Base-by-base conservation (phyloP, 2,113 vertebrate species). In the Nycticryphes semicollaris region DNA sequence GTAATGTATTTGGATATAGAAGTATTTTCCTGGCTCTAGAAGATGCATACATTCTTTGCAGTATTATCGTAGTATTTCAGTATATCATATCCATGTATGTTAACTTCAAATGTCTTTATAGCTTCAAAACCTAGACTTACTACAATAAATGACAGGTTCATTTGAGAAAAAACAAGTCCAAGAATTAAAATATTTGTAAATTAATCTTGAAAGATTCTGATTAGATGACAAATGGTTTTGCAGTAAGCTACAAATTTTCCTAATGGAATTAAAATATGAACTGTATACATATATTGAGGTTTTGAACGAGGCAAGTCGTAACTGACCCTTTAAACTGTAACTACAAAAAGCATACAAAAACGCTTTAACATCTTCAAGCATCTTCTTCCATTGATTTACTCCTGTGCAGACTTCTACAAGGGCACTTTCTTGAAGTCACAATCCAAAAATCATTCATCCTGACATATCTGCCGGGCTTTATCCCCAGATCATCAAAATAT, bases 401-500 rank as follows among this genome's bases (percentile, higher is more conserved):
- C 24, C 86, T 94, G 15, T 88, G 53, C 4, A 5, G 50, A 69
- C 17, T 73, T 27, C 41, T 35, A 89, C 74, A 78, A 92, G 84
- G 79, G 45, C 51, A 86, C 31, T 96, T 95, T 77, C 75, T 84
- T 77, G 80, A 96, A 96, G 96, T 96, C 81, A 94, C 89, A 95
- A 90, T 74, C 45, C 37, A 89, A 86, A 84, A 96, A 69, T 53
- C 74, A 83, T 88, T 77, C 50, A 82, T 66, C 24, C 37, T 94
- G 89, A 90, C 84, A 79, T 72, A 70, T 66, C 37, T 80, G 68
- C 53, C 37, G 25, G 1, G 25, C 31, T 88, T 96, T 94, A 92
- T 95, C 76, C 41, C 51, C 72, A 63, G 74, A 93, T 27, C 67
- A 94, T 96, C 88, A 86, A 68, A 85, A 62, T 68, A 85, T 53